Base-by-base conservation (phyloP, 2,888 invertebrate species). In the Schrankia costaestrigalis region DNA sequence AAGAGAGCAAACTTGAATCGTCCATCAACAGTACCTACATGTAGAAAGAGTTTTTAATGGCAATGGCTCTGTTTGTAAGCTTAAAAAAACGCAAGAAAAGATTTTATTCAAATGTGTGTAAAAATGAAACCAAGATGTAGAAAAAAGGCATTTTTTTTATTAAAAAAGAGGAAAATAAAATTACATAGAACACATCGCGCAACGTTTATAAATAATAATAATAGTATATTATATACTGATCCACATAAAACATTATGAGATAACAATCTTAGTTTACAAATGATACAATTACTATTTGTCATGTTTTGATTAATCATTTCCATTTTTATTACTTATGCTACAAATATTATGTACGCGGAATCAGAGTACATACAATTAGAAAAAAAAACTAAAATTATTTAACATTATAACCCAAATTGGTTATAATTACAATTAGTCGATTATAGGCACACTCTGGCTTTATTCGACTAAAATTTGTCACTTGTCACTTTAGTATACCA, bases 151-250 rank as follows among this genome's bases (percentile, higher is more conserved):
- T 80, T 78, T 76, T 71, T 62, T 71, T 77, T 25, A 24, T 24
- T 71, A 75, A 75, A 76, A 74, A 63, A 57, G 60, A 57, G 70
- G 71, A 61, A 52, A 62, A 57, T 57, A 55, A 76, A 78, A 77
- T 80, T 72, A 82, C 76, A 78, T 51, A 68, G 69, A 82, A 82
- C 76, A 82, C 76, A 77, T 73, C 71, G 70, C 76, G 75, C 77
- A 84, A 85, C 82, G 81, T 82, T 80, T 79, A 82, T 79, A 82
- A 73, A 81, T 70, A 75, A 71, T 70, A 56, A 56, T 61, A 63
- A 59, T 59, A 56, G 48, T 61, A 51, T 55, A 53, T 60, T 57
- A 56, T n/a, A n/a, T 63, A 72, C 70, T 63, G 68, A 78, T 74
- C 72, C 77, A 76, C 72, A 71, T 75, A 76, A 63, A 31, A 69